These are phyloP conservation scores for Condylura cristata DNA, from an alignment of 2,113 vertebrate genomes.

Conservation along the genomic window DNA sequence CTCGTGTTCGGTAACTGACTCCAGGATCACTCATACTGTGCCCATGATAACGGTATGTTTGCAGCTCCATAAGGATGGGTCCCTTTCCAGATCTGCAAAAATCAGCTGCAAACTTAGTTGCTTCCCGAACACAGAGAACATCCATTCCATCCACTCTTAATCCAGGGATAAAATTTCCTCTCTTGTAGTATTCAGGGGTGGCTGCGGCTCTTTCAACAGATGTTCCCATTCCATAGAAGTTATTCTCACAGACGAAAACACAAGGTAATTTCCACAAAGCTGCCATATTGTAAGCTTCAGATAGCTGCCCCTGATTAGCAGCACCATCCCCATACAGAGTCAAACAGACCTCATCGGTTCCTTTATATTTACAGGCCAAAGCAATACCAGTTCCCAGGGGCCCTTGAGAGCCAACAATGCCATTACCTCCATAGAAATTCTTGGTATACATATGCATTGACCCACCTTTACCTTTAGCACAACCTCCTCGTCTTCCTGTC, in stretches of 20 bases:
- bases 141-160: slow-evolving; percentile 96
- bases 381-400: slow-evolving; percentile 95
- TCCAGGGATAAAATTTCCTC: slow-evolving; percentile 92
- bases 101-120: slow-evolving; percentile 90
- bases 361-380: slow-evolving; percentile 91
- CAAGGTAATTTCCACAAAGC: slow-evolving; percentile 95
- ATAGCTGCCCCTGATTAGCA: slow-evolving; percentile 96
- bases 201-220: slow-evolving; percentile 90
- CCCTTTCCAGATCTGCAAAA: slow-evolving; percentile 92
- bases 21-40: slow-evolving; percentile 98
- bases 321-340: slow-evolving; percentile 95
- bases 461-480: slow-evolving; percentile 95
- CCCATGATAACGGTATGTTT: slow-evolving; percentile 95
- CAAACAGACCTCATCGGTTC: slow-evolving; percentile 87
- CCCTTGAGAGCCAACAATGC: slow-evolving; percentile 97
- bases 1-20: slow-evolving; percentile 94
- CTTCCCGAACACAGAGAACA: slow-evolving; percentile 93
- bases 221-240: slow-evolving; percentile 94
- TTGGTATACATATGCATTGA: slow-evolving; percentile 98
- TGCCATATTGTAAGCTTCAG: slow-evolving; percentile 95
- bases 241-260: slow-evolving; percentile 96
- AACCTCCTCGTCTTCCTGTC: slow-evolving; percentile 92
- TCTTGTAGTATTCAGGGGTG: slow-evolving; percentile 93
- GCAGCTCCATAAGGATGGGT: slow-evolving; percentile 94
- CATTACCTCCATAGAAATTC: slow-evolving; percentile 96